Evolutionary conservation across 2,113 vertebrate species (phyloP), one percentile per base, ranked within the genome.

Genomic region (Phoenicopterus ruber): DNA sequence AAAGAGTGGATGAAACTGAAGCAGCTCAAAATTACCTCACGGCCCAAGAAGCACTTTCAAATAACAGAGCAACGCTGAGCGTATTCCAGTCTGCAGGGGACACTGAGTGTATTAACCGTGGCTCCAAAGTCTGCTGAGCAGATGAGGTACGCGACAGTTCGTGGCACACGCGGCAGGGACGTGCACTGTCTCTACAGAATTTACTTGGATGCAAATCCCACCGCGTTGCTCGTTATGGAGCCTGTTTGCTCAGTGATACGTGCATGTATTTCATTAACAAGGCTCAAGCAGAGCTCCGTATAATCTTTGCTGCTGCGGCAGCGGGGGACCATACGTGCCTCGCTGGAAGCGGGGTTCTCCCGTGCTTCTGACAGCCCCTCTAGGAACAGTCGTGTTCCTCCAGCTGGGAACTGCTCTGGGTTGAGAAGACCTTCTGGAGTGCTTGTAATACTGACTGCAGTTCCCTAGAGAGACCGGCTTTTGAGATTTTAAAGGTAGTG

Each of bases 161-260:
- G 58, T 13, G 63, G 78, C 61, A 47, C 40, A n/a, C n/a, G 5
- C 6, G 3, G 44, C 52, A 57, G 58, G 40, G 66, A 59, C 0
- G 0, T n/a, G 61, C 62, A 3, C 20, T 10, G 17, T 42, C 34
- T 52, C 54, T 50, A 1, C 46, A 63, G 66, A 49, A 50, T 32
- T 49, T 54, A 36, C 15, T 14, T 20, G 22, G 73, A 32, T 15
- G 31, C 46, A 65, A n/a, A 65, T 65, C 22, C 62, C 1, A 3
- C 40, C 1, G 0, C 2, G 3, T 4, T 74, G n/a, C 5, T 1
- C 2, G 11, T 42, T 40, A 20, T 0, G 2, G 63, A 47, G 65
- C 47, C 58, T 57, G 47, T 93, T 86, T 55, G 58, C 55, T 84
- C 66, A 36, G 20, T 13, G 49, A 7, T 62, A 28, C 0, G 1